Percentiles rank a stretch among this genome's conserved stretches.
phyloP scores from a whole-genome alignment of 2,113 vertebrate genomes.

The Gnathonemus longibarbis region DNA sequence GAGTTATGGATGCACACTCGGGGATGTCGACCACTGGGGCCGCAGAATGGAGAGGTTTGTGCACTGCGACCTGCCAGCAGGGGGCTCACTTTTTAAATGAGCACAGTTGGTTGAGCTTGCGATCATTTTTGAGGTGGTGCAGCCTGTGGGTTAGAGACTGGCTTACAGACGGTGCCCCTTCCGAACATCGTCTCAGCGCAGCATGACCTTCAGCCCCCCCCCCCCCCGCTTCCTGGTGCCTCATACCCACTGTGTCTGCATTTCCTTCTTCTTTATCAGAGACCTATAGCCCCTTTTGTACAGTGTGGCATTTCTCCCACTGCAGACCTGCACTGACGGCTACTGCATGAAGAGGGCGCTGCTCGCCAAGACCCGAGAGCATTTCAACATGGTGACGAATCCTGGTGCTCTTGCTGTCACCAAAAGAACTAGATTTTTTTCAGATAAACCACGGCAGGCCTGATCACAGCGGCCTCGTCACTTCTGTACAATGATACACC shows the following conservation, averaged over 20 bases:
- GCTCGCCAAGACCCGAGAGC: neutral
- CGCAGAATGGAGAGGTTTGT: neutral
- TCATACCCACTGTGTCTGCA: neutral
- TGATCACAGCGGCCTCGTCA: neutral
- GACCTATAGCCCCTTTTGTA: neutral
- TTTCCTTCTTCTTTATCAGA: neutral
- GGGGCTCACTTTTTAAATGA: neutral
- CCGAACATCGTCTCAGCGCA: neutral
- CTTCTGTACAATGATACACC: neutral
- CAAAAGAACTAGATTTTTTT: neutral
- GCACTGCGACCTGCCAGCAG: neutral
- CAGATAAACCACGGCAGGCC: neutral
- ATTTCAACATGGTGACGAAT: neutral
- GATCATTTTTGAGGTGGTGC: neutral
- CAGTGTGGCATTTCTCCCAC: neutral
- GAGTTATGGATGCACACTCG: neutral
- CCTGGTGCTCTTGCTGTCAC: neutral
- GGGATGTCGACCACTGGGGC: neutral
- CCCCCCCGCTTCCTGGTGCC: neutral
- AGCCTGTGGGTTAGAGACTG: neutral
- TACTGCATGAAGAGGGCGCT: neutral
- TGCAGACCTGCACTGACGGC: neutral
- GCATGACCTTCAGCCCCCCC: neutral
- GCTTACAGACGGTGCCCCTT: neutral
- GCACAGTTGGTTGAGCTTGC: neutral